These are phyloP conservation scores for Anagrus nilaparvatae DNA, from an alignment of 1,140 invertebrate species.

Conservation along the genomic window DNA sequence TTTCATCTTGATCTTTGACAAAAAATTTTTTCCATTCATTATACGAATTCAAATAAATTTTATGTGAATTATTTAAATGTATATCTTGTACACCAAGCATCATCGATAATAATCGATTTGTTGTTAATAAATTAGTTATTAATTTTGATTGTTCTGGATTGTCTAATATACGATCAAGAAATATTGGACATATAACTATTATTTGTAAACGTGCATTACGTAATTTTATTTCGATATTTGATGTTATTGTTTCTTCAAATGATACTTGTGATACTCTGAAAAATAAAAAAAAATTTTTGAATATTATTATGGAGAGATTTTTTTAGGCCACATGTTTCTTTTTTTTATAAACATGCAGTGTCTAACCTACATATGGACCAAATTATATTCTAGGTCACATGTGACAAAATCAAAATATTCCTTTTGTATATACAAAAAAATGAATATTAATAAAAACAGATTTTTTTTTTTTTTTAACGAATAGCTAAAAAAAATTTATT, in stretches of 20 bases:
- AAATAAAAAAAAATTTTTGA: no score
- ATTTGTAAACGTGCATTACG: constrained; percentile 61
- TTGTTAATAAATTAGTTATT: constrained; percentile 52
- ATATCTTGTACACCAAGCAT: constrained; percentile 61
- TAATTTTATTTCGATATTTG: constrained; percentile 48
- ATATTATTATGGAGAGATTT: no score
- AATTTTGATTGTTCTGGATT: constrained; percentile 42
- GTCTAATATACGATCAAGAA: constrained; percentile 52
- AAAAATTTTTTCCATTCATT: constrained; percentile 66
- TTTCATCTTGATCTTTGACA: constrained; percentile 67
- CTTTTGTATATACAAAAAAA: no score
- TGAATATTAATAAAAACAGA: no score
- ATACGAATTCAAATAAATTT: constrained; percentile 55
- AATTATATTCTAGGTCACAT: no score
- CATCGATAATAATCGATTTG: constrained; percentile 66
- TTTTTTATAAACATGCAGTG: no score
- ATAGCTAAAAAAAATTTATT: no score
- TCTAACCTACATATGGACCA: no score
- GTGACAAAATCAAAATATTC: no score
- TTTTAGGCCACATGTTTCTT: no score
- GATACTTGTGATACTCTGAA: constrained; percentile 60
- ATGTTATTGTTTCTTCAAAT: constrained; percentile 56
- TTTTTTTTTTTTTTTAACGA: no score
- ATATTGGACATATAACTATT: constrained; percentile 63
- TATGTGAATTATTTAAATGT: constrained; percentile 50